Conservation (phyloP, 2,888 invertebrate species). For the Punctoribates punctum region DNA sequence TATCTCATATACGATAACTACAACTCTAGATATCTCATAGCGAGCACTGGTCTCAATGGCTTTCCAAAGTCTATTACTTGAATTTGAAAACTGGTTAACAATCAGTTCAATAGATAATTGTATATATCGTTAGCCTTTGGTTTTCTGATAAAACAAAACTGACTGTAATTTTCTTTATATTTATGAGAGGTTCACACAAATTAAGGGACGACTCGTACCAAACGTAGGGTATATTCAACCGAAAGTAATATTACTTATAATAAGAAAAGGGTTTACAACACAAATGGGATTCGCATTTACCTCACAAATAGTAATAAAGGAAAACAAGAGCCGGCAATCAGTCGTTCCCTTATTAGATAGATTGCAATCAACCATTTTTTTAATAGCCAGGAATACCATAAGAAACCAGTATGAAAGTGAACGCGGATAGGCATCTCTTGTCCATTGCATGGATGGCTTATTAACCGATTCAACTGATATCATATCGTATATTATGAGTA, state of each 20-base stretch:
- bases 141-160: background rate
- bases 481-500: conserved; percentile 1
- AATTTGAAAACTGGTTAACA: background rate
- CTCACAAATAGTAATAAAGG: background rate
- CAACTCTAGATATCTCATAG: too few species aligned
- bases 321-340: background rate
- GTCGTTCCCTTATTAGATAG: conserved; percentile 19
- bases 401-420: too few species aligned
- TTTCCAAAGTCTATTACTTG: too few species aligned
- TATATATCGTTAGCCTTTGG: background rate
- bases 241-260: background rate
- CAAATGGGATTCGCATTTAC: conserved; percentile 9
- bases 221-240: too few species aligned
- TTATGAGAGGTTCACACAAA: background rate
- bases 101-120: background rate
- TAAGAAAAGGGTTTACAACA: background rate
- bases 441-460: conserved; percentile 11
- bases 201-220: background rate
- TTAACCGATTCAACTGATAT: conserved; percentile 25
- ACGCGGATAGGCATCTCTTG: conserved; percentile 10
- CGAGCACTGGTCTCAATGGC: too few species aligned
- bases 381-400: too few species aligned
- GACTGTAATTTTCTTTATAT: background rate
- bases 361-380: background rate
- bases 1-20: too few species aligned